Evolutionary conservation across 2,113 vertebrate species (phyloP).

Genomic region (Orthonyx spaldingii): DNA sequence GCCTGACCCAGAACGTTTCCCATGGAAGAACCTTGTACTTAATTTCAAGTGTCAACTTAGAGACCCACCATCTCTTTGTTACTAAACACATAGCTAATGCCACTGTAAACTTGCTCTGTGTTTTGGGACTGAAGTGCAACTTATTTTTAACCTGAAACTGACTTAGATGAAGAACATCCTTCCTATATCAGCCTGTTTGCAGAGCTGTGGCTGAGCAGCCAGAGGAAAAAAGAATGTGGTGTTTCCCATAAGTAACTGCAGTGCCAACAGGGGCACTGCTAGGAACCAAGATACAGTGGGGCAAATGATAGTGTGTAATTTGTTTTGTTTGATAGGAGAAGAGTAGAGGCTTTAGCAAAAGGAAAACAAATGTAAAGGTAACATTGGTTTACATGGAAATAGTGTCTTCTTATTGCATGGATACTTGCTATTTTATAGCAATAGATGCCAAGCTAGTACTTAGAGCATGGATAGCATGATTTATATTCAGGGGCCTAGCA

Average conservation of each 20-base stretch:
- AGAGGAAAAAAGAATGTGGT: not conserved
- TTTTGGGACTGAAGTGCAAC: not conserved
- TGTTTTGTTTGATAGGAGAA: not conserved
- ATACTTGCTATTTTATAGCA: not conserved
- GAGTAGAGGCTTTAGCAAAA: not conserved
- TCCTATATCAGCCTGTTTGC: not conserved
- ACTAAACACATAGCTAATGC: not conserved
- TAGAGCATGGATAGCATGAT: not conserved
- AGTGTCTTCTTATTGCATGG: not conserved
- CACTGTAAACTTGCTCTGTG: not conserved
- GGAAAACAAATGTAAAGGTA: not conserved
- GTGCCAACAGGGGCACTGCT: not conserved
- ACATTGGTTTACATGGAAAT: not conserved
- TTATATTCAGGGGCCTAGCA: not conserved
- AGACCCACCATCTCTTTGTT: not conserved
- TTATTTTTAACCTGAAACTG: not conserved
- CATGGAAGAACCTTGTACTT: not conserved
- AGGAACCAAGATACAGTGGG: not conserved
- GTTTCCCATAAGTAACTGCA: not conserved
- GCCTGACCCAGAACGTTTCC: not conserved
- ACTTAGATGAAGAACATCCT: not conserved
- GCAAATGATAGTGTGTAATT: not conserved
- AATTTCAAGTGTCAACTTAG: not conserved
- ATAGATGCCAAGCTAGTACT: not conserved
- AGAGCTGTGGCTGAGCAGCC: not conserved